These are phyloP conservation scores for Limnephilus auricula DNA, from an alignment of 2,888 invertebrate genomes.

Conservation along the genomic window DNA sequence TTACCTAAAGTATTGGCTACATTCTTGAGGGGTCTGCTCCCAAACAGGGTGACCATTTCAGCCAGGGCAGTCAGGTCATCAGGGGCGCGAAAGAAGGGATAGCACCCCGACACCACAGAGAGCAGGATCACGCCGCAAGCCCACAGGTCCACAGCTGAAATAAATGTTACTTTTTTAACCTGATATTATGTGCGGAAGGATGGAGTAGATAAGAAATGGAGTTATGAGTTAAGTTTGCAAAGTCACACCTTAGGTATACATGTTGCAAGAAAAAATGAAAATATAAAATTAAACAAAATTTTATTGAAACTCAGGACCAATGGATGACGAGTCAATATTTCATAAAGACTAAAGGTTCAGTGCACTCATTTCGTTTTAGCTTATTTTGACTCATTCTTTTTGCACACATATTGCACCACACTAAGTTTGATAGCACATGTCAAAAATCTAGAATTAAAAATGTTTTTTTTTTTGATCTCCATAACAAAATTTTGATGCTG, in stretches of 20 bases:
- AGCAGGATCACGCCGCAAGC: slow-evolving; percentile 91
- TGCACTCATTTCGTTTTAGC: not conserved
- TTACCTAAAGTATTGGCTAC: slow-evolving; percentile 83
- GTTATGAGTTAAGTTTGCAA: no score
- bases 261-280: no score
- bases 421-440: no score
- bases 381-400: no score
- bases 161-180: not conserved
- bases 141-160: slow-evolving; percentile 91
- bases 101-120: slow-evolving; percentile 86
- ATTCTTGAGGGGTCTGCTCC: slow-evolving; percentile 82
- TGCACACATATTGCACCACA: no score
- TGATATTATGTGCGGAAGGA: not conserved
- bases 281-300: no score
- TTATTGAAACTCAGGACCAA: no score
- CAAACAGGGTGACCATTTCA: slow-evolving; percentile 89
- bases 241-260: no score
- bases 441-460: no score
- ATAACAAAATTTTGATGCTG: no score
- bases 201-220: not conserved
- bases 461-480: no score
- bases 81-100: slow-evolving; percentile 90
- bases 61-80: slow-evolving; percentile 89
- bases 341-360: not conserved
- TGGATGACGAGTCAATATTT: no score